These are phyloP conservation scores for Elanoides forficatus DNA, from an alignment of 2,113 vertebrate genomes.

Conservation along the genomic window DNA sequence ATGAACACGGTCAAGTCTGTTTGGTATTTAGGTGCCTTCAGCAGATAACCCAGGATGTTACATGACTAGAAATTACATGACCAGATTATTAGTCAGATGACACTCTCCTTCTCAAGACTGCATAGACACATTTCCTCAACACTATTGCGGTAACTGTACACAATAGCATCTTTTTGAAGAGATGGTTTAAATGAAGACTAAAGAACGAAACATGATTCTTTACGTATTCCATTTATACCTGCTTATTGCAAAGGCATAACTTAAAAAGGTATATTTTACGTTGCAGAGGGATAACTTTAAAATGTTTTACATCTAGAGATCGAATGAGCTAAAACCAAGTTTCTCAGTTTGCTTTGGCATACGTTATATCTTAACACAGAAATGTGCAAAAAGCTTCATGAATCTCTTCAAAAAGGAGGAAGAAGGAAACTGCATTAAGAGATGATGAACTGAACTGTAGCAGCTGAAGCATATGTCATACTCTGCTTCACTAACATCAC, in stretches of 20 bases:
- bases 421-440: neutral
- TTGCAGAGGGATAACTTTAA: neutral
- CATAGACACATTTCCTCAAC: neutral
- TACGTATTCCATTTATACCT: neutral
- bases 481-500: neutral
- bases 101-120: neutral
- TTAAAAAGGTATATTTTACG: neutral
- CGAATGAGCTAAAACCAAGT: neutral
- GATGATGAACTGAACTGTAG: neutral
- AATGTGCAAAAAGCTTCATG: neutral
- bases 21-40: neutral
- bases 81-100: neutral
- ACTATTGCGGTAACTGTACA: neutral
- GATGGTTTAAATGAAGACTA: neutral
- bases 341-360: neutral
- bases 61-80: neutral
- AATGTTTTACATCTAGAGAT: neutral
- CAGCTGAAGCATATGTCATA: neutral
- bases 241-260: neutral
- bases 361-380: neutral
- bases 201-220: neutral
- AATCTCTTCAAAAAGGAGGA: neutral
- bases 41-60: neutral
- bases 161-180: neutral
- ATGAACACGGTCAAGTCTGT: neutral